Percentiles rank a stretch among this genome's conserved stretches.
phyloP scores from a whole-genome alignment of 2,797 vertebrate species.

The Choloepus didactylus region DNA sequence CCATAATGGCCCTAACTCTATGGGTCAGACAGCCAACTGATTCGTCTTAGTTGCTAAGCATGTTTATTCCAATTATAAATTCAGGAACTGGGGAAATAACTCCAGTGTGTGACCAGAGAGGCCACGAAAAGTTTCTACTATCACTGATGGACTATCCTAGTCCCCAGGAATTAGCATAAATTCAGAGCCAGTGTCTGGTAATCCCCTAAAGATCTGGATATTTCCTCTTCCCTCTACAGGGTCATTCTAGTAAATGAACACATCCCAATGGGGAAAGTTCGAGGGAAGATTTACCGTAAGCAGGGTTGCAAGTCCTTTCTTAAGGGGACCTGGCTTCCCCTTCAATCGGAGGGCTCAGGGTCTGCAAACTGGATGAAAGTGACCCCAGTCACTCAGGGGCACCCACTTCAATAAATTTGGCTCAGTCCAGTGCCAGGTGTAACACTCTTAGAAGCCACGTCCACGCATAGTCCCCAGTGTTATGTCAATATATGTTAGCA shows the following conservation, averaged over 20 bases:
- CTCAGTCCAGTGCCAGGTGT: background rate
- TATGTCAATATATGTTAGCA: background rate
- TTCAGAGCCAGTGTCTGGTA: background rate
- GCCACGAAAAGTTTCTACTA: background rate
- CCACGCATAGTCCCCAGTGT: background rate
- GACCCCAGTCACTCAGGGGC: background rate
- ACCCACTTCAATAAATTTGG: background rate
- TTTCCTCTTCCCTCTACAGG: background rate
- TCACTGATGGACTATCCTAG: background rate
- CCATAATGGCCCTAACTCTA: background rate
- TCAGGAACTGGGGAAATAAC: background rate
- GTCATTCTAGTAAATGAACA: background rate
- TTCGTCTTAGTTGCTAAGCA: background rate
- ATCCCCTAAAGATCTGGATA: background rate
- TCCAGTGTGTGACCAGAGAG: background rate
- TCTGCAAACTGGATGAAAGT: background rate
- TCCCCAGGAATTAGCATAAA: background rate
- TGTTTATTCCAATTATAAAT: background rate
- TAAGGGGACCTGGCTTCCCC: background rate
- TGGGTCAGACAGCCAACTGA: background rate
- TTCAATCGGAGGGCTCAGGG: background rate
- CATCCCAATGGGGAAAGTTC: background rate
- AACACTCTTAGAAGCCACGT: background rate
- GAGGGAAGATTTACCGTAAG: background rate
- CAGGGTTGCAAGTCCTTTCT: background rate